These are phyloP conservation scores for Mus pahari DNA, from an alignment of 2,113 vertebrate genomes.

Conservation along the genomic window DNA sequence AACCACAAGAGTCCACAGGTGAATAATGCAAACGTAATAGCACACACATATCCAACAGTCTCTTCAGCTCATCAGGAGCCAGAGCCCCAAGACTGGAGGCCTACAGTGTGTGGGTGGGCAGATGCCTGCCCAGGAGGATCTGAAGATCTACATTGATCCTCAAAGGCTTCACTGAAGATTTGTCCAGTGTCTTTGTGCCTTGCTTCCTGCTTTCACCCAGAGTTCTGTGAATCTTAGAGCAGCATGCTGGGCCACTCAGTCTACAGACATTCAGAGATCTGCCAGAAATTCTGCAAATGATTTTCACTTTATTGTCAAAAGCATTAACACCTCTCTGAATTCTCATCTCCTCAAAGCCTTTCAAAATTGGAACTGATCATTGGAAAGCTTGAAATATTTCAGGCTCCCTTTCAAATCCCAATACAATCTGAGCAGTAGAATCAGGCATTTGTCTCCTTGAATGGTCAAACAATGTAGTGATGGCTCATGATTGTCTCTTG, in stretches of 20 bases:
- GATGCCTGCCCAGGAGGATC: not conserved
- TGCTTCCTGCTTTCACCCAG: not conserved
- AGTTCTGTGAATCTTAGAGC: not conserved
- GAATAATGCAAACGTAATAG: not conserved
- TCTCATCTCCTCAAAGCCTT: conserved; percentile 44
- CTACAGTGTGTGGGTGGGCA: no score
- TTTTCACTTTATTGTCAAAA: conserved; percentile 45
- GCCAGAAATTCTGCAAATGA: not conserved
- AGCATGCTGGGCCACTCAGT: not conserved
- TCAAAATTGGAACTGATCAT: conserved; percentile 64
- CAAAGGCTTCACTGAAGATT: not conserved
- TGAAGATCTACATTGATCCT: not conserved
- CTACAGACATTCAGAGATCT: not conserved
- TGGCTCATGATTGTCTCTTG: not conserved
- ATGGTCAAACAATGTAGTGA: conserved; percentile 51
- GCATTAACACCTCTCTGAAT: conserved; percentile 24
- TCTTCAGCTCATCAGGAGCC: not conserved
- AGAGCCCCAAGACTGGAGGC: not conserved
- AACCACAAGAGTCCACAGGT: not conserved
- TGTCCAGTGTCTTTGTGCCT: not conserved
- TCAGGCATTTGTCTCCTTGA: conserved; percentile 8
- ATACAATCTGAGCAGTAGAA: conserved; percentile 35
- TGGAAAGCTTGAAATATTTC: conserved; percentile 45
- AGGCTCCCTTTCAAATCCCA: conserved; percentile 63
- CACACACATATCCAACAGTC: not conserved